Base-by-base conservation (phyloP, 2,888 invertebrate species). In the Xestia ashworthii region DNA sequence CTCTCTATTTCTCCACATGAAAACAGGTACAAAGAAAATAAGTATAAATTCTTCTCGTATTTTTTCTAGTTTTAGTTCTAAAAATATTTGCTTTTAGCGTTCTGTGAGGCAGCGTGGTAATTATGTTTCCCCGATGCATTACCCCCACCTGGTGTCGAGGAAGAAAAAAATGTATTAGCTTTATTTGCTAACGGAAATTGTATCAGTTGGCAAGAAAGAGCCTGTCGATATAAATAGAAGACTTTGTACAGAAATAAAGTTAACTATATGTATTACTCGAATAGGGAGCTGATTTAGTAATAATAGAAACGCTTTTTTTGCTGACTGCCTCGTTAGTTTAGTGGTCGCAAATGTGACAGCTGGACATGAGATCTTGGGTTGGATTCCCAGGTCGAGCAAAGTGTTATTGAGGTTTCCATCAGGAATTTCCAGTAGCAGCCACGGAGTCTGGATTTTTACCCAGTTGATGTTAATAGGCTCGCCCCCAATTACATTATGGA, bases 171-270 rank as follows among this genome's bases (percentile, higher is more conserved):
- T 58, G 12, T 74, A 67, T 70, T 71, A 58, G n/a, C 50, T 48
- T 67, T 74, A 70, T 82, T 65, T 83, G 65, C 50, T 41, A 60
- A 25, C 60, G 82, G 84, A 84, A 80, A 82, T 85, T 73, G 53
- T 68, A 76, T 83, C 53, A 73, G 53, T 64, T 44, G 46, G n/a
- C 22, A 58, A 46, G 48, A 69, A 80, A 81, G 44, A 44, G 44
- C 8, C 41, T n/a, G 22, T 16, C 22, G 8, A 66, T 58, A 72
- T 65, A 65, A 48, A 58, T 19, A 53, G 16, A 80, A 41, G 46
- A 14, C 12, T 8, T 8, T 38, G 60, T 38, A 19, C 9, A n/a
- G n/a, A n/a, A 41, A n/a, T n/a, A 64, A 44, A 6, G 44, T 55
- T 32, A 48, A 14, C 5, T 32, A 60, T n/a, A 50, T 19, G 19